Percentiles rank a stretch among this genome's conserved stretches.
Evolutionary conservation across 2,888 invertebrate species (phyloP).

Genomic region (Platypus cylindrus): DNA sequence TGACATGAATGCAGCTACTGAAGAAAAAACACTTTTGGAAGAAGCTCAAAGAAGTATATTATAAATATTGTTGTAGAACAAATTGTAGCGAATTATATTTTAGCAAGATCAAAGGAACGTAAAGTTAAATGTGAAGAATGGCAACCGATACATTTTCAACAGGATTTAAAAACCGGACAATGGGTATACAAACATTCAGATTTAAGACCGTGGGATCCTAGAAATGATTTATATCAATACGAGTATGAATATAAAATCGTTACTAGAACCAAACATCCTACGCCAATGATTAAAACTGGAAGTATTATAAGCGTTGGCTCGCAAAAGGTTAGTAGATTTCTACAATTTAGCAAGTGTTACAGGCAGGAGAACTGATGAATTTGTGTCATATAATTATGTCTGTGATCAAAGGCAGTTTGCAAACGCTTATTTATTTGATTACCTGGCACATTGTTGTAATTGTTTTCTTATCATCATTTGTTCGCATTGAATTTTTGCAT

Average conservation of each 20-base stretch:
- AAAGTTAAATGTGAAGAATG: conserved; percentile 53
- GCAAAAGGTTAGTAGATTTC: conserved; percentile 23
- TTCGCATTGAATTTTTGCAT: too few relatives aligned
- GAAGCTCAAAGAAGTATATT: conserved; percentile 60
- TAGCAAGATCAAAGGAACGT: conserved; percentile 51
- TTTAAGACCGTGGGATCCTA: conserved; percentile 76
- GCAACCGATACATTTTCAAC: conserved; percentile 62
- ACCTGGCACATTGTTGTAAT: too few relatives aligned
- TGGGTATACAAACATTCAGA: conserved; percentile 72
- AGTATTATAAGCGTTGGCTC: conserved; percentile 57
- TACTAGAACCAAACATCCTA: conserved; percentile 63
- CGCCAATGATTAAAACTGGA: conserved; percentile 58
- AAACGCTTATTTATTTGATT: too few relatives aligned
- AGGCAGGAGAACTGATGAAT: too few relatives aligned
- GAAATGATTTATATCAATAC: conserved; percentile 77
- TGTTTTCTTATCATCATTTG: too few relatives aligned
- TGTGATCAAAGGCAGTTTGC: too few relatives aligned
- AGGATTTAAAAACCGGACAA: conserved; percentile 38
- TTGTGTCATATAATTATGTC: too few relatives aligned
- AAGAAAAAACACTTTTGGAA: conserved; percentile 81
- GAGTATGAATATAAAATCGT: conserved; percentile 70
- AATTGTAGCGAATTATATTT: conserved; percentile 3
- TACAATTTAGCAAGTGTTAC: too few relatives aligned
- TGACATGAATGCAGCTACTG: conserved; percentile 80
- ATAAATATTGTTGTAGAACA: not conserved